Base-by-base conservation (phyloP, 2,797 vertebrate genomes). In the Phrynocephalus forsythii region DNA sequence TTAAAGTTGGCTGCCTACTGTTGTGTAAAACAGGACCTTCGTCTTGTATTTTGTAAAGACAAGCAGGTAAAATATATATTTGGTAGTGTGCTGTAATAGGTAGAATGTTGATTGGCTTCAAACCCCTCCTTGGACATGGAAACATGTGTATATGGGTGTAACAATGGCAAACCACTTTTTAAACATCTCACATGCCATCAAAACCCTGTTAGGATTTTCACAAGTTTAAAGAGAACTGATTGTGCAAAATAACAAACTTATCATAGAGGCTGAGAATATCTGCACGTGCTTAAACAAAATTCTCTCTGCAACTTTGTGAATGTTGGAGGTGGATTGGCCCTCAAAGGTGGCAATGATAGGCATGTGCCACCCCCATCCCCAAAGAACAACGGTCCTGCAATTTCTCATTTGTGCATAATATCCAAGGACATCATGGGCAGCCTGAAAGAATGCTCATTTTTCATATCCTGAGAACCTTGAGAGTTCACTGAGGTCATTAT, bases 261-360 rank as follows among this genome's bases (percentile, higher is more conserved):
- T 52, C 71, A 56, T 6, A 76, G 18, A 50, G 48, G 26, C 20
- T 85, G 63, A 77, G 80, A 77, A 82, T 18, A 33, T 48, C 72
- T 83, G 63, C 73, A 82, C 8, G 60, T 77, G 80, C 44, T 69
- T 63, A 66, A 87, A 24, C 15, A 6, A 80, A 86, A 60, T 80
- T 2, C 16, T 16, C 38, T 60, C 24, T 79, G 11, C 18, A 33
- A 38, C 13, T 11, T 10, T 79, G 22, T 16, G 16, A 73, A 5
- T 6, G 9, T 63, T 63, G 22, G 73, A 44, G 28, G 38, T 10
- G 82, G 11, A 33, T 7, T 85, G 38, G 11, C 20, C 38, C 20
- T 15, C 18, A 38, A 24, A 20, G 8, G 44, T 48, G 73, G 38
- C 38, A 76, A 76, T 38, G 33, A 18, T 26, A 38, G 73, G 38